Evolutionary conservation across 2,888 invertebrate species (phyloP).

Genomic region (Erynnis tages): DNA sequence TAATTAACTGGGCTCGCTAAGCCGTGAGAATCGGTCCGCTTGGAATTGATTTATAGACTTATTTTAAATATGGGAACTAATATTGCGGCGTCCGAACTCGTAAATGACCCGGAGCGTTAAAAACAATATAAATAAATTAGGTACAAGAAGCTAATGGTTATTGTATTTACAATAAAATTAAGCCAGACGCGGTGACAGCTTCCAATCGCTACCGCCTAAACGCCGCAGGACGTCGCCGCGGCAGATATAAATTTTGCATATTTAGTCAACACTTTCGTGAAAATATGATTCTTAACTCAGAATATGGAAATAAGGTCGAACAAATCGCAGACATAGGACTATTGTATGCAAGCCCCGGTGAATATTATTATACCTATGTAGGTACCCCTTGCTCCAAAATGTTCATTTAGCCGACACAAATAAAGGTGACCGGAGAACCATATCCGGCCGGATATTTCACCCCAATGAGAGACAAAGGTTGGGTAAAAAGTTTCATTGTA

Average conservation of each 20-base stretch:
- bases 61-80: constrained; percentile 78
- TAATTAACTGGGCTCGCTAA: constrained; percentile 64
- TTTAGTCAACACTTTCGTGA: not conserved
- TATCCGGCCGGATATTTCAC: constrained; percentile 81
- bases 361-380: constrained; percentile 3
- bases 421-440: constrained; percentile 73
- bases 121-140: constrained; percentile 80
- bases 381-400: constrained; percentile 34
- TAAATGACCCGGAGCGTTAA: constrained; percentile 56
- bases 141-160: constrained; percentile 69
- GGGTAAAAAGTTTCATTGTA: constrained; percentile 77
- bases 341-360: constrained; percentile 1
- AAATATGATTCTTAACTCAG: not conserved
- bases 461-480: constrained; percentile 72
- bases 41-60: constrained; percentile 70
- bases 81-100: constrained; percentile 51
- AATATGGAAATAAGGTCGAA: not conserved
- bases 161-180: constrained; percentile 80
- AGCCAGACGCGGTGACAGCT: constrained; percentile 67
- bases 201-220: constrained; percentile 66
- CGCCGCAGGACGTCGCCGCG: constrained; percentile 55
- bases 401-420: constrained; percentile 64
- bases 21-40: constrained; percentile 71
- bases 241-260: constrained; percentile 55
- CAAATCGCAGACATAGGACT: not conserved